Evolutionary conservation across 2,888 invertebrate genomes (phyloP).

Genomic region (Drosophila fungiperda): DNA sequence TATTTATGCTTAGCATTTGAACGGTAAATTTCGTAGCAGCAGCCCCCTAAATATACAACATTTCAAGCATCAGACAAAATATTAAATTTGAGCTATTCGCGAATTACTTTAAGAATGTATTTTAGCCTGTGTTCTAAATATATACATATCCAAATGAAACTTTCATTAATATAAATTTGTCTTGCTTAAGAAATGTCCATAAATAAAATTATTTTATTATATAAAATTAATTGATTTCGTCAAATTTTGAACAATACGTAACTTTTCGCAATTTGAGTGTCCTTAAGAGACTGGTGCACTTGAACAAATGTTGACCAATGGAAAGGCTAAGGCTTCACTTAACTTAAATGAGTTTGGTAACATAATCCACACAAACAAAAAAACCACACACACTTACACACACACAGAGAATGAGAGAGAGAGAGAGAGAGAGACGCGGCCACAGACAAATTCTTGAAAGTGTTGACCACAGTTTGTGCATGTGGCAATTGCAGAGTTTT

Average conservation of each 20-base stretch:
- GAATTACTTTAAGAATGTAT: not conserved
- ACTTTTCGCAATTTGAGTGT: constrained; percentile 31
- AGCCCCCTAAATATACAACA: constrained; percentile 23
- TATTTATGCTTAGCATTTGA: constrained; percentile 66
- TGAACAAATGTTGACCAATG: constrained; percentile 23
- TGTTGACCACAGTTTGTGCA: constrained; percentile 77
- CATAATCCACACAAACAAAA: constrained; percentile 17
- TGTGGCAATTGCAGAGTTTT: constrained; percentile 54
- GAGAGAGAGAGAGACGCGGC: not conserved
- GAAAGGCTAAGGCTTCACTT: constrained; percentile 45
- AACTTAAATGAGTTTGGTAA: constrained; percentile 54
- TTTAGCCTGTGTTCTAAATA: not conserved
- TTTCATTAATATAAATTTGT: not conserved
- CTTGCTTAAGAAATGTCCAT: not conserved
- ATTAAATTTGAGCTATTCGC: not conserved
- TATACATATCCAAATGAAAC: not conserved
- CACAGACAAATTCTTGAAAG: constrained; percentile 32
- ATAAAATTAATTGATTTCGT: not conserved
- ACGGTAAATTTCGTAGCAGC: constrained; percentile 45
- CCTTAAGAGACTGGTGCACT: constrained; percentile 50
- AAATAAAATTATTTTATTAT: too few species aligned
- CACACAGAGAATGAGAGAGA: not conserved
- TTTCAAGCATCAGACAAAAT: constrained; percentile 44
- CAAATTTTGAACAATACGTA: constrained; percentile 61
- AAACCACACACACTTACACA: constrained; percentile 10